A percentile compares a stretch with the other conserved stretches of the same genome.
phyloP scores from a whole-genome alignment of 2,797 vertebrate species.

The Crocodylus rhombifer region DNA sequence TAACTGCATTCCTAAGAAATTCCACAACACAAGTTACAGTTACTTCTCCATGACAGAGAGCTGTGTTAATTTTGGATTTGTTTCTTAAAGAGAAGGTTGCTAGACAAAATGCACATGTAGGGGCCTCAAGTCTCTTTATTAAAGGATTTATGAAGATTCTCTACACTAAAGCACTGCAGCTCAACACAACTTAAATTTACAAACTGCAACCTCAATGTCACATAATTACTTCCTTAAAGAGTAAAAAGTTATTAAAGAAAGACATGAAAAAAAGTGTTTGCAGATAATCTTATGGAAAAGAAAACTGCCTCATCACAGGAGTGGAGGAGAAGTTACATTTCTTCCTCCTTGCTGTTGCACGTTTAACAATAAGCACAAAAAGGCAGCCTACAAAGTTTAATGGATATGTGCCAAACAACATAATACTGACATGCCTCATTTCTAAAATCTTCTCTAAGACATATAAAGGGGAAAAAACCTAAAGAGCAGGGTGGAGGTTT shows the following conservation, averaged over 20 bases:
- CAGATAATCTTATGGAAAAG: background rate
- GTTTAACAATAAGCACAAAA: background rate
- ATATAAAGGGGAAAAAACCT: background rate
- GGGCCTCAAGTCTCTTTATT: background rate
- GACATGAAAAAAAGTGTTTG: background rate
- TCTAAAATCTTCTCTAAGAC: background rate
- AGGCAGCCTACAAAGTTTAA: background rate
- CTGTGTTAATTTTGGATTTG: too few species aligned
- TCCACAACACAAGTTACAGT: background rate
- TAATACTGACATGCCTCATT: background rate
- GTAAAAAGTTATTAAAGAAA: background rate
- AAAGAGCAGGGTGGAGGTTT: background rate
- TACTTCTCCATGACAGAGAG: background rate
- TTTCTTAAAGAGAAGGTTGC: too few species aligned
- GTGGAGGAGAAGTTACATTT: background rate
- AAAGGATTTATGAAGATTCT: background rate
- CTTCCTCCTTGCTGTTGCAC: background rate
- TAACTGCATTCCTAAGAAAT: background rate
- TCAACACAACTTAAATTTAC: too few species aligned
- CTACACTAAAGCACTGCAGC: too few species aligned
- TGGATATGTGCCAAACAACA: background rate
- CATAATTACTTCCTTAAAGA: too few species aligned
- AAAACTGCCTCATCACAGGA: background rate
- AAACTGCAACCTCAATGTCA: too few species aligned
- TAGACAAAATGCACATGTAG: rapidly evolving